phyloP scores from a whole-genome alignment of 2,888 invertebrate species.

The Hymenopus coronatus region DNA sequence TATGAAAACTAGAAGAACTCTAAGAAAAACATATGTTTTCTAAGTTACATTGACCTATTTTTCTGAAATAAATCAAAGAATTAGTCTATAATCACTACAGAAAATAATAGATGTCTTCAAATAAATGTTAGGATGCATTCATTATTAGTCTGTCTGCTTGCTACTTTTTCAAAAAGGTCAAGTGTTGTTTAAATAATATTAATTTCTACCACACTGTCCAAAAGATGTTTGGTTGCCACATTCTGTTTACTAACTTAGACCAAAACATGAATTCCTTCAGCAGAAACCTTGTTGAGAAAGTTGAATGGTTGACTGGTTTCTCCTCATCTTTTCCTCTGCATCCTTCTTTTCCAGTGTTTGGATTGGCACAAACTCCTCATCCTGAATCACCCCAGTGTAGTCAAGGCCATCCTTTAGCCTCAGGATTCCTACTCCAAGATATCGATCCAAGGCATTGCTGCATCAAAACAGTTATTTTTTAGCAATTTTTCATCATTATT shows the following conservation, averaged over 20 bases:
- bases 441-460: conserved; percentile 58
- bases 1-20: no score
- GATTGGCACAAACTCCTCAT: conserved; percentile 42
- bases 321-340: conserved; percentile 38
- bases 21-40: no score
- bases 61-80: no score
- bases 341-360: conserved; percentile 39
- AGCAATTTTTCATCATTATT: neutral
- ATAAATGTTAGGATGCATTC: no score
- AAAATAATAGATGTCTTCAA: no score
- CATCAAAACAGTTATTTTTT: neutral
- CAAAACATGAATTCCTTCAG: neutral
- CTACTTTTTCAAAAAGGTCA: no score
- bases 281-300: conserved; percentile 29
- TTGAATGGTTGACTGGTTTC: conserved; percentile 42
- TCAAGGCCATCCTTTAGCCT: conserved; percentile 55
- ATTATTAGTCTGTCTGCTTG: no score
- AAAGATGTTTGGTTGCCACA: neutral
- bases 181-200: no score
- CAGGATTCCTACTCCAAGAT: conserved; percentile 56
- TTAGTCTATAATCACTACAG: no score
- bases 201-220: no score
- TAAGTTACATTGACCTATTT: no score
- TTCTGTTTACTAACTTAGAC: neutral
- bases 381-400: conserved; percentile 48